Evolutionary conservation across 1,140 invertebrate genomes (phyloP).

Genomic region (Pristionchus pacificus): DNA sequence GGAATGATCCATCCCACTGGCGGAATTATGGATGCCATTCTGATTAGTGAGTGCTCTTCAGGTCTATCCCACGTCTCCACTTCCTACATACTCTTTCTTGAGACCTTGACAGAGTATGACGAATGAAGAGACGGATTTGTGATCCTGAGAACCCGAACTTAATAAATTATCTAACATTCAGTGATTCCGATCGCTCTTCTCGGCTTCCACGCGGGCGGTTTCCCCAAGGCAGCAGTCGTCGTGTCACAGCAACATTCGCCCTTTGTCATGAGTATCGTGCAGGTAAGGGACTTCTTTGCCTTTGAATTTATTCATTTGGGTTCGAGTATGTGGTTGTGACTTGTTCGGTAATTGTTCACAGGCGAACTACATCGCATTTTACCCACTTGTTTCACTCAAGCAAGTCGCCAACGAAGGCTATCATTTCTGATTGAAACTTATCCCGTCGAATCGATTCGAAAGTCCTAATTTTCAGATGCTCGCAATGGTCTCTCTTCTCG

Average conservation of each 20-base stretch:
- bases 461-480: slow-evolving; percentile 23
- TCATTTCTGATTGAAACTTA: too few species aligned
- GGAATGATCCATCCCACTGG: slow-evolving; percentile 21
- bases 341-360: neutral
- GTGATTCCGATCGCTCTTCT: slow-evolving; percentile 32
- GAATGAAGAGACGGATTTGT: too few species aligned
- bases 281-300: slow-evolving; percentile 7
- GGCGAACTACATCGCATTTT: neutral
- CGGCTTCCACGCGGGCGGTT: slow-evolving; percentile 40
- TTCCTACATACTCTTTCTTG: too few species aligned
- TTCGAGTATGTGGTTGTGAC: neutral
- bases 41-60: neutral
- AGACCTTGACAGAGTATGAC: too few species aligned
- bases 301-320: neutral
- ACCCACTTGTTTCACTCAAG: too few species aligned
- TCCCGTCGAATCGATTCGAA: neutral
- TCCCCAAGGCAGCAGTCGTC: slow-evolving; percentile 31
- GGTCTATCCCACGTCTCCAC: too few species aligned
- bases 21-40: slow-evolving; percentile 1
- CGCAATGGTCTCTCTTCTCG: slow-evolving; percentile 23
- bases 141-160: too few species aligned
- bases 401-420: too few species aligned
- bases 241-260: slow-evolving; percentile 32
- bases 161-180: too few species aligned
- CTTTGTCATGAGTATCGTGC: slow-evolving; percentile 38